Percentiles rank a stretch among this genome's conserved stretches.
phyloP scores from a whole-genome alignment of 23 tunicate genomes.

The Oikopleura albicans region DNA sequence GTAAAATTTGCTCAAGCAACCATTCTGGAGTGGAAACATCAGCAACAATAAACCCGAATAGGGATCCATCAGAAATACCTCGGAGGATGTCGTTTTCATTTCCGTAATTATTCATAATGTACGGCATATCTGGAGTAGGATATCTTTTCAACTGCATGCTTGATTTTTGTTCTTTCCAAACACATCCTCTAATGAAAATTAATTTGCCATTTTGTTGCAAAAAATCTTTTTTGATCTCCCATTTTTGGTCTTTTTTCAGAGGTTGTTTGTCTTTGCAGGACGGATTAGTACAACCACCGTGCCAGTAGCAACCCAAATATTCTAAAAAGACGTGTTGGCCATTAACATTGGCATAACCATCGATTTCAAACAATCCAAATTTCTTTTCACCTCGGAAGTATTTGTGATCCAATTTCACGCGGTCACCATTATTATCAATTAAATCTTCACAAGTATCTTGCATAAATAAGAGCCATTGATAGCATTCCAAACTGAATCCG shows the following conservation, averaged over 20 bases:
- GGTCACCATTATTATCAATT: neutral
- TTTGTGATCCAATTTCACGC: neutral
- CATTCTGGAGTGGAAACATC: neutral
- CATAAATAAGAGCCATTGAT: neutral
- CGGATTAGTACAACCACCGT: neutral
- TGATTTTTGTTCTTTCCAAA: neutral
- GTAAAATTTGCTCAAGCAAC: neutral
- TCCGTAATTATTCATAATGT: neutral
- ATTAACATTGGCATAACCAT: neutral
- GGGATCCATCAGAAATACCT: neutral
- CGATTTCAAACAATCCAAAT: neutral
- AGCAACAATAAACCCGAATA: slow-evolving; percentile 11
- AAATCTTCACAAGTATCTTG: neutral
- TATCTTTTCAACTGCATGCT: neutral
- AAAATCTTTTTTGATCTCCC: neutral
- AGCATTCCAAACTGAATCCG: neutral
- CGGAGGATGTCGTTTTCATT: neutral
- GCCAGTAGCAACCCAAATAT: neutral
- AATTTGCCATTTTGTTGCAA: neutral
- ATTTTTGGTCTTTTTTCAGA: neutral
- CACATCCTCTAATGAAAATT: neutral
- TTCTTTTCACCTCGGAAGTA: neutral
- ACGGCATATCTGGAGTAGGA: neutral
- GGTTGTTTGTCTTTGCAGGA: neutral
- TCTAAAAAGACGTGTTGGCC: neutral